These are phyloP conservation scores for Melierax canorus DNA, from an alignment of 2,113 vertebrate species.

Conservation along the genomic window DNA sequence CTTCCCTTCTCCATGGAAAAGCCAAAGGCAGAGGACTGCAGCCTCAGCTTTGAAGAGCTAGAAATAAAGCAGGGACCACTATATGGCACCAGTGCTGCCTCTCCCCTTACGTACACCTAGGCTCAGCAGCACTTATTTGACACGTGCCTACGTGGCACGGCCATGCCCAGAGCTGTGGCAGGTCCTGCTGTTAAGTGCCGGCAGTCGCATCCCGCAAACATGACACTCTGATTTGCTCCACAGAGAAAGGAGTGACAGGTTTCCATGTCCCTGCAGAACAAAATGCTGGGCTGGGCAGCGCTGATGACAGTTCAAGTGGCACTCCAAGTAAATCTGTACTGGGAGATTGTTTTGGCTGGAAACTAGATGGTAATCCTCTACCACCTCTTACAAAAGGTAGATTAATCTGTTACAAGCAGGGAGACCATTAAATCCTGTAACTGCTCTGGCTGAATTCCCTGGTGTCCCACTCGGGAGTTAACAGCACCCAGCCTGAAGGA, in stretches of 20 bases:
- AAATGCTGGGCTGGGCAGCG: neutral
- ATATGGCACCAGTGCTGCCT: rapidly evolving
- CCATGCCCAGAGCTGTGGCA: neutral
- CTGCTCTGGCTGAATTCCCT: neutral
- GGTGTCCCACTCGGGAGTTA: neutral
- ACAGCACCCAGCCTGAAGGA: neutral
- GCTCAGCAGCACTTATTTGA: neutral
- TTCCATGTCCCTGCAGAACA: neutral
- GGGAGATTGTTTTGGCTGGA: neutral
- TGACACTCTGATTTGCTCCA: neutral
- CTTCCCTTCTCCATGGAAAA: neutral
- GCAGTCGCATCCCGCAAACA: neutral
- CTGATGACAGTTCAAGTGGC: neutral
- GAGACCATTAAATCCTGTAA: neutral
- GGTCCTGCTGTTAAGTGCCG: neutral
- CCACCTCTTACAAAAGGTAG: neutral
- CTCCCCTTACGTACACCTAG: neutral
- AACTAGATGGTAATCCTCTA: neutral
- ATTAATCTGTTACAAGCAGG: neutral
- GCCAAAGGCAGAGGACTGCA: neutral
- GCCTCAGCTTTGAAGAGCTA: neutral
- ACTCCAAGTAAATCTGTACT: neutral
- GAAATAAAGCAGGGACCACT: neutral
- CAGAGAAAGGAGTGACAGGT: neutral
- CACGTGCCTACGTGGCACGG: rapidly evolving